These are phyloP conservation scores for Melanotaenia pygmaea DNA, from an alignment of 2,797 vertebrate genomes.

Conservation along the genomic window DNA sequence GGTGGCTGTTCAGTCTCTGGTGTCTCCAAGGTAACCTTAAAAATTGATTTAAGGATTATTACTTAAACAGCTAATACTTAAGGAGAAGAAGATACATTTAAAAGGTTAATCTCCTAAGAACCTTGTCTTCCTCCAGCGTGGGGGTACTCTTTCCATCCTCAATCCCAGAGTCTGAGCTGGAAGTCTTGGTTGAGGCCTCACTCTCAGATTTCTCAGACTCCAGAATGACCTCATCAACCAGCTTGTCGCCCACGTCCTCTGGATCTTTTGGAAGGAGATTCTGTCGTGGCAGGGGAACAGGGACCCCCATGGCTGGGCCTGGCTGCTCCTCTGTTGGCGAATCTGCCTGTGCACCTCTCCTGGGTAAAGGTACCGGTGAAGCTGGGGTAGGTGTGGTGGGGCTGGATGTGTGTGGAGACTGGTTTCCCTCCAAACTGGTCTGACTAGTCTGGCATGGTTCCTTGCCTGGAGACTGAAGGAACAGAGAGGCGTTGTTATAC, in stretches of 20 bases:
- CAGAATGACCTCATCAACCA: constrained; percentile 55
- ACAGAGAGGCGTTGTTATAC: constrained; percentile 20
- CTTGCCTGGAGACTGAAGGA: constrained; percentile 79
- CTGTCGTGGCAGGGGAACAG: constrained; percentile 53
- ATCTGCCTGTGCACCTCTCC: constrained; percentile 9
- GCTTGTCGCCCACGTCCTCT: constrained; percentile 60
- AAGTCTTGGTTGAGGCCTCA: constrained; percentile 75
- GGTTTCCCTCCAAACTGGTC: constrained; percentile 84
- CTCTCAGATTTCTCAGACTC: constrained; percentile 81
- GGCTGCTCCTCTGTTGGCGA: constrained; percentile 27
- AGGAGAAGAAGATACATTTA: neutral
- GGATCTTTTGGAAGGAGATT: constrained; percentile 19
- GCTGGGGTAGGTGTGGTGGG: constrained; percentile 52
- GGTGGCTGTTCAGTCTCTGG: constrained; percentile 67
- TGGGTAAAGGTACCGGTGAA: constrained; percentile 45
- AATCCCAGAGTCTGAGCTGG: constrained; percentile 75
- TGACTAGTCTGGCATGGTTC: constrained; percentile 85
- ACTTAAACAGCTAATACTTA: neutral
- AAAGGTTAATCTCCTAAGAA: constrained; percentile 7
- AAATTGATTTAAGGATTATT: neutral
- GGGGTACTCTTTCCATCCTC: constrained; percentile 81
- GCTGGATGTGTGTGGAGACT: constrained; percentile 41
- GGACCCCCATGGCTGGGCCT: constrained; percentile 24
- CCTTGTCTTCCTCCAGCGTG: constrained; percentile 82
- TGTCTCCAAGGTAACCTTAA: constrained; percentile 65